A percentile compares a stretch with the other conserved stretches of the same genome.
Conservation (phyloP, 2,113 vertebrate species). For the Coryphaenoides rupestris region DNA sequence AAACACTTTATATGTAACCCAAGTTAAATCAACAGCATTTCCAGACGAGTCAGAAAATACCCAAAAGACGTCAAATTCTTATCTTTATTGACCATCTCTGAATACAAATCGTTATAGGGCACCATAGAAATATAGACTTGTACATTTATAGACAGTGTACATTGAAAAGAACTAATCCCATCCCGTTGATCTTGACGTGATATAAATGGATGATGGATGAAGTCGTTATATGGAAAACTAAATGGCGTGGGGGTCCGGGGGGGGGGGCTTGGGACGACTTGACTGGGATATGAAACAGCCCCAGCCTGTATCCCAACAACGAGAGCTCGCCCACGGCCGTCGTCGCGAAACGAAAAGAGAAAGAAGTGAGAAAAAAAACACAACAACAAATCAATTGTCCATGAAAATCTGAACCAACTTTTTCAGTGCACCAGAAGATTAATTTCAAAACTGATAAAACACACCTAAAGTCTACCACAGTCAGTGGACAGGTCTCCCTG, state of each 20-base stretch:
- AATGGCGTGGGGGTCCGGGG: too few species aligned
- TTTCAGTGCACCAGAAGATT: conserved; percentile 71
- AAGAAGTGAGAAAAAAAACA: conserved; percentile 21
- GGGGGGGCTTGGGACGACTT: conserved; percentile 26
- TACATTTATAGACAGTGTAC: conserved; percentile 72
- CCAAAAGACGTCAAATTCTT: conserved; percentile 57
- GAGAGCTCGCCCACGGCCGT: conserved; percentile 5
- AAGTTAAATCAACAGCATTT: too few species aligned
- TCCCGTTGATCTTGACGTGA: conserved; percentile 60
- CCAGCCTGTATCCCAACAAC: conserved; percentile 32
- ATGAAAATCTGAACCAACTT: conserved; percentile 62
- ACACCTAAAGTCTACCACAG: conserved; percentile 70
- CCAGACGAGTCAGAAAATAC: too few species aligned
- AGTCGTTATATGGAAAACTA: conserved; percentile 29
- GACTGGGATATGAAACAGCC: conserved; percentile 31
- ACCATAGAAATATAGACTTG: conserved; percentile 78
- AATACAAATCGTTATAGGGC: conserved; percentile 72
- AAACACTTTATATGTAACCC: too few species aligned
- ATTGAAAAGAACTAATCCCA: conserved; percentile 70
- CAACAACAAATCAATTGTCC: conserved; percentile 61
- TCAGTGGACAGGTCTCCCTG: conserved; percentile 71
- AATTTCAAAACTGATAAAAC: conserved; percentile 57
- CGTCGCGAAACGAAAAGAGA: conserved; percentile 14
- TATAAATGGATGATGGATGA: conserved; percentile 52
- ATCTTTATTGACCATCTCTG: conserved; percentile 73